Evolutionary conservation across 2,797 vertebrate species (phyloP).

Genomic region (Petrocephalus schoutedeni): DNA sequence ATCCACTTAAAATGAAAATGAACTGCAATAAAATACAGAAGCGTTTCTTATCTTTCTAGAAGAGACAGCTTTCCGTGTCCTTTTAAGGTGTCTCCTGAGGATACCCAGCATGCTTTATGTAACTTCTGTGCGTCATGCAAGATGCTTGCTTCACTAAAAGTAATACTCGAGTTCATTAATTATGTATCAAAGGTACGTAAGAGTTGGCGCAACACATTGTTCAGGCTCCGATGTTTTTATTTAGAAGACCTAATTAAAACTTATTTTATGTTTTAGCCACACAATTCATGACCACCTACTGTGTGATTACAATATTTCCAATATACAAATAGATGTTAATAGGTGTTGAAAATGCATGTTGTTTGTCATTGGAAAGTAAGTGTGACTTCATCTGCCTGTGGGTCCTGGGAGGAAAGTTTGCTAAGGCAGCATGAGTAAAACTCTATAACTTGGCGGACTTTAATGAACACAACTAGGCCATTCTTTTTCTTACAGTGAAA

Average conservation of each 20-base stretch:
- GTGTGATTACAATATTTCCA: background rate
- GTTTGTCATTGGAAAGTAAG: background rate
- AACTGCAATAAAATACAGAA: background rate
- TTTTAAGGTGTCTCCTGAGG: constrained; percentile 9
- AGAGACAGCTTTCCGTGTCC: background rate
- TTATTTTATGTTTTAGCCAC: background rate
- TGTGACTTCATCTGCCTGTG: background rate
- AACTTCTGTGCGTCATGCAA: constrained; percentile 14
- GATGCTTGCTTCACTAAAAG: constrained; percentile 16
- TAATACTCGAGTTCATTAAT: background rate
- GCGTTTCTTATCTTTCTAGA: background rate
- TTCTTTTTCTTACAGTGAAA: background rate
- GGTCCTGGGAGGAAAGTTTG: background rate
- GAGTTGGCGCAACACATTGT: constrained; percentile 7
- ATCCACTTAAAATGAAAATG: background rate
- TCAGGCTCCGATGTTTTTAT: constrained; percentile 21
- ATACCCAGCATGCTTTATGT: constrained; percentile 18
- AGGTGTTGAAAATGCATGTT: background rate
- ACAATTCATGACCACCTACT: background rate
- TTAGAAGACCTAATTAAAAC: background rate
- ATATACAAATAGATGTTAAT: background rate
- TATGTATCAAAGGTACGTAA: background rate
- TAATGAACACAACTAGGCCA: background rate
- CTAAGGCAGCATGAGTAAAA: background rate
- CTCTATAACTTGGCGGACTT: background rate